Evolutionary conservation across 2,113 vertebrate genomes (phyloP).

Genomic region (Anolis carolinensis): DNA sequence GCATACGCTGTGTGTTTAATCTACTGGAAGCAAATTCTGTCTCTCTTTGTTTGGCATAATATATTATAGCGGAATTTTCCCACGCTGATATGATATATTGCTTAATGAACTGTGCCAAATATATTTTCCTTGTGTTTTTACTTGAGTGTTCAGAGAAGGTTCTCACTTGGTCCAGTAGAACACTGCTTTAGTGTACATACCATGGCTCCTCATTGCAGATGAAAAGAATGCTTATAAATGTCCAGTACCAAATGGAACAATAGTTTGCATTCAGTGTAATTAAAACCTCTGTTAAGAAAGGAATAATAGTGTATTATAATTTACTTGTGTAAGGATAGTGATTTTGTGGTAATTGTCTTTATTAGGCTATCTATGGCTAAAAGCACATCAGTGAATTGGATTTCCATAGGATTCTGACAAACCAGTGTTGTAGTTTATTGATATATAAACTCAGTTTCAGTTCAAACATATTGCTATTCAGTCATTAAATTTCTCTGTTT

Average conservation of each 20-base stretch:
- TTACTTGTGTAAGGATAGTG: background rate
- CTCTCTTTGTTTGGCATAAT: slow-evolving; percentile 52
- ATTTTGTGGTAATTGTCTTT: background rate
- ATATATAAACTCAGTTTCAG: background rate
- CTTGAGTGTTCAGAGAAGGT: slow-evolving; percentile 53
- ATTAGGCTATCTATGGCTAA: background rate
- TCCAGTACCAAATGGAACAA: slow-evolving; percentile 37
- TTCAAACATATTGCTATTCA: too few species aligned
- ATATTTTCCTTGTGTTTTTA: slow-evolving; percentile 54
- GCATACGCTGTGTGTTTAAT: slow-evolving; percentile 41
- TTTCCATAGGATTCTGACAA: background rate
- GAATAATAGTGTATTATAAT: background rate
- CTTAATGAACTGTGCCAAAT: slow-evolving; percentile 59
- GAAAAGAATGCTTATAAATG: slow-evolving; percentile 53
- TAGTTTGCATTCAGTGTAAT: slow-evolving; percentile 50
- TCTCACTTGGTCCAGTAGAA: slow-evolving; percentile 55
- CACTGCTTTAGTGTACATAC: slow-evolving; percentile 40
- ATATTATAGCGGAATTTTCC: slow-evolving; percentile 50
- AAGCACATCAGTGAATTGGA: background rate
- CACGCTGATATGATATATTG: slow-evolving; percentile 51
- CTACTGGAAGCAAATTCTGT: slow-evolving; percentile 50
- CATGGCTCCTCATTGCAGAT: slow-evolving; percentile 43
- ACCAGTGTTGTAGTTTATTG: background rate
- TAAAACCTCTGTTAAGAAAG: slow-evolving; percentile 25
- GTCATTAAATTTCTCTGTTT: background rate